Base-by-base conservation (phyloP, 2,113 vertebrate genomes). In the Plectropomus leopardus region DNA sequence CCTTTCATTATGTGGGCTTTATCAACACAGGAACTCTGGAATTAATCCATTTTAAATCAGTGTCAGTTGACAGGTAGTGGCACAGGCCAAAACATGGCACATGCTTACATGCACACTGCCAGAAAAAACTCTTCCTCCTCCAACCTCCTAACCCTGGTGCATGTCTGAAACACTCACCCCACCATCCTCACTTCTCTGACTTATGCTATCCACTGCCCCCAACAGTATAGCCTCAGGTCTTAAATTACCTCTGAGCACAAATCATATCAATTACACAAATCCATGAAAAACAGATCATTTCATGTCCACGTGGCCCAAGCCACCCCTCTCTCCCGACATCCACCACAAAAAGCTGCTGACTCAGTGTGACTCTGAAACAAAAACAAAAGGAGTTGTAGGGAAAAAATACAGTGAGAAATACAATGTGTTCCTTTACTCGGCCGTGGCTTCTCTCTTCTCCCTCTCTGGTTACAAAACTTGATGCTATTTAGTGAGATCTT, bases 191-290 rank as follows among this genome's bases (percentile, higher is more conserved):
- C 47, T 81, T 74, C 34, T 76, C 84, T 83, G 64, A 85, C 47
- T 66, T 61, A 57, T 51, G 53, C 66, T 30, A 82, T 78, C 51
- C 71, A 51, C 63, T 85, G 70, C 42, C 45, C 72, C 70, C 47
- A 70, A 75, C 53, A 79, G 63, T 45, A 80, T 34, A 58, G 66
- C 67, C 73, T 83, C 74, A 47, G 74, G 72, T 85, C 78, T 93
- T 84, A 71, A 72, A 90, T 91, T 84, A 91, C 92, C 70, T 72
- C 72, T 21, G 58, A 84, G 82, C 76, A 83, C 82, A 91, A 92
- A 91, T 89, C 72, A 75, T 92, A 95, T 95, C 91, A 88, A 80
- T 93, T 92, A 91, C 92, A 88, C 79, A 78, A 86, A 94, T 94
- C 92, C 86, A 93, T 94, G 86, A 92, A 84, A 89, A 89, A 90